phyloP scores from a whole-genome alignment of 1,140 invertebrate genomes.

The Trichonephila inaurata region DNA sequence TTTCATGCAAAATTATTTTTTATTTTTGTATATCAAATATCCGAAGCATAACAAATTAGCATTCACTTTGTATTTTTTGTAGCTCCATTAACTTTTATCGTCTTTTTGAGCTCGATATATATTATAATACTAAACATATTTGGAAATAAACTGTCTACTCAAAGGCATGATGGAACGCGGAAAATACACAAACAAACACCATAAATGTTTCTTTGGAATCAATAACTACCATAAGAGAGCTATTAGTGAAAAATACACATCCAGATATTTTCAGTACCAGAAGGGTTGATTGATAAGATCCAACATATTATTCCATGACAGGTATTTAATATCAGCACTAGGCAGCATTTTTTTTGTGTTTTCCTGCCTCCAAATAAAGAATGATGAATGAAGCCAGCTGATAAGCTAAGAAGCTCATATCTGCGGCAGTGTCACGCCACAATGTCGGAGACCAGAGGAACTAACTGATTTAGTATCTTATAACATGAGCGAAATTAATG shows the following conservation, averaged over 20 bases:
- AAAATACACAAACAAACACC: no score
- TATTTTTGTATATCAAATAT: no score
- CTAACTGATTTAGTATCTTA: constrained; percentile 68
- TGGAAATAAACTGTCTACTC: no score
- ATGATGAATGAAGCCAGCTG: constrained; percentile 69
- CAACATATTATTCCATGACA: constrained; percentile 57
- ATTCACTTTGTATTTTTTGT: no score
- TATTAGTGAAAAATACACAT: background rate
- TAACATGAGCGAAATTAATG: constrained; percentile 43
- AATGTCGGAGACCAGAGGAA: constrained; percentile 29
- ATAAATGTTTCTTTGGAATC: no score
- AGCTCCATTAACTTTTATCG: no score
- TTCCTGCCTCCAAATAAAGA: constrained; percentile 69
- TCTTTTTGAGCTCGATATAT: no score
- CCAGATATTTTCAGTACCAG: background rate
- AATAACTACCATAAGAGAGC: no score
- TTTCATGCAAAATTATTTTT: no score
- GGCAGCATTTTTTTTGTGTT: constrained; percentile 36
- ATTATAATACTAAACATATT: no score
- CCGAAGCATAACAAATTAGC: no score
- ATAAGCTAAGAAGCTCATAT: constrained; percentile 68
- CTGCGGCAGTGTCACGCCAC: constrained; percentile 44
- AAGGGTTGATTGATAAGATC: constrained; percentile 60
- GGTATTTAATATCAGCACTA: constrained; percentile 68
- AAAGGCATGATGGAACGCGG: no score